phyloP scores from a whole-genome alignment of 2,888 invertebrate species.

The Philereme transversata region DNA sequence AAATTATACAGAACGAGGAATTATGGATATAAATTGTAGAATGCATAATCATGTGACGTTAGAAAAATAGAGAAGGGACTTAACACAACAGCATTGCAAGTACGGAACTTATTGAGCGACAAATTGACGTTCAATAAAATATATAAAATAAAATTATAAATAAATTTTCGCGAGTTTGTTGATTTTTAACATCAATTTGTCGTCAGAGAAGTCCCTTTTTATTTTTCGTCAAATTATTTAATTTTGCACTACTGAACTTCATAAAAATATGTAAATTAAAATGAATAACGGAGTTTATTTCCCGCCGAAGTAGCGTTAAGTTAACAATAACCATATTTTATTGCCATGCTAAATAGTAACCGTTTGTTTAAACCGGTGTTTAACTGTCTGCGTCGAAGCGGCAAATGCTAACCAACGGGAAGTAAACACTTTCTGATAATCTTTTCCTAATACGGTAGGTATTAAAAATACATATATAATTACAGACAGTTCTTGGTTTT shows the following conservation, averaged over 20 bases:
- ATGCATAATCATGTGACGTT: background rate
- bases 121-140: background rate
- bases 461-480: too few species aligned
- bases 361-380: constrained; percentile 60
- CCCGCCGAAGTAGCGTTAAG: constrained; percentile 36
- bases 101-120: background rate
- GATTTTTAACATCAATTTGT: too few species aligned
- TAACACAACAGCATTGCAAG: too few species aligned
- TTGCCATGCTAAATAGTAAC: constrained; percentile 48
- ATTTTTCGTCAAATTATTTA: too few species aligned
- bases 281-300: constrained; percentile 11
- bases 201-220: too few species aligned
- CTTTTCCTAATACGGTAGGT: constrained; percentile 32
- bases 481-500: too few species aligned
- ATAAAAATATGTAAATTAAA: constrained; percentile 1
- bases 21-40: background rate
- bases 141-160: too few species aligned
- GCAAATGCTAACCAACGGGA: constrained; percentile 58
- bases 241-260: background rate
- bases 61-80: background rate
- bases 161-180: too few species aligned
- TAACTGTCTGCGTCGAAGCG: constrained; percentile 67
- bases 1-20: constrained; percentile 5
- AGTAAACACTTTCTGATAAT: constrained; percentile 49
- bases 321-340: constrained; percentile 46